Percentiles rank a stretch among this genome's conserved stretches.
These are phyloP conservation scores for Ischnura elegans DNA, from an alignment of 2,888 invertebrate species.

Conservation along the genomic window DNA sequence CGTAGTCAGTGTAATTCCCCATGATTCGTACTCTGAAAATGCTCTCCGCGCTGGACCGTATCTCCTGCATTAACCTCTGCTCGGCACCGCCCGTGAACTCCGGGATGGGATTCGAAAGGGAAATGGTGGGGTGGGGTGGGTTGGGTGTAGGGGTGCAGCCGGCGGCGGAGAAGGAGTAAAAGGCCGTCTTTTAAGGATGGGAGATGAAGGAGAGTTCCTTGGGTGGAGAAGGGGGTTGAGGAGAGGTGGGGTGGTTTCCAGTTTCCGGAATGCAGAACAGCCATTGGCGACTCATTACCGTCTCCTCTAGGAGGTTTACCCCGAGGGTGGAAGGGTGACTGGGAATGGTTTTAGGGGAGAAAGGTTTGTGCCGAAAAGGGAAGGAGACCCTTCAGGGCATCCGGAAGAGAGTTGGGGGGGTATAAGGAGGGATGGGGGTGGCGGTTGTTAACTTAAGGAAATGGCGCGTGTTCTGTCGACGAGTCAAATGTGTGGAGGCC, in stretches of 20 bases:
- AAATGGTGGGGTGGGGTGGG: background rate
- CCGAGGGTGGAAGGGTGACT: background rate
- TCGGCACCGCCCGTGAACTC: no score
- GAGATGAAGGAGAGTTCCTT: background rate
- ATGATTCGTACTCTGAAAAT: no score
- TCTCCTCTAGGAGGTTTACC: slow-evolving; percentile 50
- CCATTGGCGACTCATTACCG: slow-evolving; percentile 66
- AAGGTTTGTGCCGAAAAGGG: background rate
- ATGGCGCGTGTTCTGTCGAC: background rate
- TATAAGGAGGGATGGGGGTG: background rate
- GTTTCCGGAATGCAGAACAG: slow-evolving; percentile 63
- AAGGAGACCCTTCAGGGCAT: background rate
- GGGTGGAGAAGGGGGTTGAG: background rate
- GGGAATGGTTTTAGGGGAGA: background rate
- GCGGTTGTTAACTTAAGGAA: slow-evolving; percentile 14
- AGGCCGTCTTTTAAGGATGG: background rate
- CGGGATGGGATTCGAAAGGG: no score
- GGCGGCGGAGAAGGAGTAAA: background rate
- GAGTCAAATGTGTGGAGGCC: background rate
- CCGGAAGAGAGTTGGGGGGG: background rate
- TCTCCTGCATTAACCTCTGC: no score
- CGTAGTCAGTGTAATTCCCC: no score
- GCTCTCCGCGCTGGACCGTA: no score
- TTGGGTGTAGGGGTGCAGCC: background rate
- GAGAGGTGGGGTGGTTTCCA: background rate